Evolutionary conservation across 2,888 invertebrate genomes (phyloP).

Genomic region (Myathropa florea): DNA sequence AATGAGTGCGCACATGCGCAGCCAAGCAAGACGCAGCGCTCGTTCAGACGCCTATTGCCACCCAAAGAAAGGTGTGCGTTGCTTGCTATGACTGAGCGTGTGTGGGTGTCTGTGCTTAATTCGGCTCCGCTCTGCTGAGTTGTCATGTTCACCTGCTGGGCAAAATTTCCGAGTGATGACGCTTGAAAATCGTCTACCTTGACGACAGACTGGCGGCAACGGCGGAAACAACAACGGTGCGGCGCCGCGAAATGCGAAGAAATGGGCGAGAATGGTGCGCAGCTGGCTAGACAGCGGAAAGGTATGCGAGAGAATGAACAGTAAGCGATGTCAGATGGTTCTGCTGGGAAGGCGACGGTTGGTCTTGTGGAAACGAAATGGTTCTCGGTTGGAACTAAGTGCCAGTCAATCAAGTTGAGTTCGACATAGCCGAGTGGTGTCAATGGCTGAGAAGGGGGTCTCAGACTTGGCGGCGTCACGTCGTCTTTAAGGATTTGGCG

Average conservation of each 20-base stretch:
- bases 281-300: slow-evolving; percentile 32
- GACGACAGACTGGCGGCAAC: slow-evolving; percentile 51
- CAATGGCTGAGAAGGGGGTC: neutral
- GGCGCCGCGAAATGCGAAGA: slow-evolving; percentile 2
- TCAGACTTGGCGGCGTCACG: too few relatives aligned
- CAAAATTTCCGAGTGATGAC: slow-evolving; percentile 13
- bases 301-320: slow-evolving; percentile 13
- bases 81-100: neutral
- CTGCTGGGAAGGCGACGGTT: neutral
- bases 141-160: slow-evolving; percentile 58
- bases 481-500: too few relatives aligned
- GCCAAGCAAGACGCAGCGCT: slow-evolving; percentile 50
- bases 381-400: neutral
- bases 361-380: neutral
- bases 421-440: neutral
- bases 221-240: neutral
- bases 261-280: slow-evolving; percentile 1
- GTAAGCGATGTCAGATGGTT: slow-evolving; percentile 8
- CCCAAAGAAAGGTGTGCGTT: slow-evolving; percentile 41
- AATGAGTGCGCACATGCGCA: slow-evolving; percentile 57
- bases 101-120: slow-evolving; percentile 46
- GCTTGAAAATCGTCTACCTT: slow-evolving; percentile 57
- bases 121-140: slow-evolving; percentile 64
- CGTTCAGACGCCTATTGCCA: slow-evolving; percentile 18
- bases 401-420: neutral